Conservation (phyloP, 2,888 invertebrate genomes). For the Micoletzkya japonica region DNA sequence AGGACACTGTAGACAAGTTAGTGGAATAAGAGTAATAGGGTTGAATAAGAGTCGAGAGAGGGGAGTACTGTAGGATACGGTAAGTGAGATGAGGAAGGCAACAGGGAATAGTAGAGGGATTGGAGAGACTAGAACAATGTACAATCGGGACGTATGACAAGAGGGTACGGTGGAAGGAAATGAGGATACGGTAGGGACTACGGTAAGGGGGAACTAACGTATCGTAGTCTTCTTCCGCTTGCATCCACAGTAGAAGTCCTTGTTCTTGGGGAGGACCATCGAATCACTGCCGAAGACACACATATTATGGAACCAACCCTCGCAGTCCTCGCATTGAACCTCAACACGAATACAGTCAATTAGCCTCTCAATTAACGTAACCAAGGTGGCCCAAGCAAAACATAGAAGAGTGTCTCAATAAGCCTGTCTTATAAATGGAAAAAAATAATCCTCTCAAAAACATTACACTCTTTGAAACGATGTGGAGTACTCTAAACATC, state of each 20-base stretch:
- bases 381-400: no score
- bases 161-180: neutral
- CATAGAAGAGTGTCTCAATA: no score
- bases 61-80: neutral
- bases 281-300: conserved; percentile 1
- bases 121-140: neutral
- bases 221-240: conserved; percentile 8
- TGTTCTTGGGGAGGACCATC: neutral
- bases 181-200: neutral
- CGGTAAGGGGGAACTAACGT: neutral
- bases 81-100: neutral
- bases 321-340: conserved; percentile 15
- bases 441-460: no score
- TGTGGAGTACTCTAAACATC: no score
- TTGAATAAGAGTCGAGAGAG: no score
- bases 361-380: neutral
- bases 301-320: neutral
- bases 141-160: neutral
- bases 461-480: no score
- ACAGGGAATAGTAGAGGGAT: neutral
- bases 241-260: conserved; percentile 10
- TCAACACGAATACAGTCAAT: neutral
- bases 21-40: no score
- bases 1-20: no score
- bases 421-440: no score